phyloP scores from a whole-genome alignment of 2,113 vertebrate genomes.

The Martes martes region DNA sequence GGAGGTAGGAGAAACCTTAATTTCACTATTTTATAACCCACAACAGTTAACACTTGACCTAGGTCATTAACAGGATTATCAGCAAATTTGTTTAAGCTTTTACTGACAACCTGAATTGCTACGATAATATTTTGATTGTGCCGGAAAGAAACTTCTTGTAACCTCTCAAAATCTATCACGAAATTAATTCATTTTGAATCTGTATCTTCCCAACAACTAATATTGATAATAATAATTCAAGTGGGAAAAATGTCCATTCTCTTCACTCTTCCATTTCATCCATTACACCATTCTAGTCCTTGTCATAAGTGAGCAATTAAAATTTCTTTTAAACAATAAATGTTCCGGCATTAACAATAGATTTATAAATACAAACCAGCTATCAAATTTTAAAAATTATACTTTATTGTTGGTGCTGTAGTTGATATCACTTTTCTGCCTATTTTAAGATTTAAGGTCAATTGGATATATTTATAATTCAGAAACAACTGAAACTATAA shows the following conservation, averaged over 20 bases:
- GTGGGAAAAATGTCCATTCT: conserved; percentile 53
- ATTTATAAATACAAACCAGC: conserved; percentile 29
- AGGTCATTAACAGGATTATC: conserved; percentile 91
- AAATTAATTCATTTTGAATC: conserved; percentile 83
- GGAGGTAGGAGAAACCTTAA: conserved; percentile 85
- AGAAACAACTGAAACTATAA: conserved; percentile 37
- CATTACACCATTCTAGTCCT: conserved; percentile 42
- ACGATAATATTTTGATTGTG: conserved; percentile 88
- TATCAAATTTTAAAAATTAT: background rate
- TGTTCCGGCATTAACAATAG: conserved; percentile 47
- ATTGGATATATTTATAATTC: background rate
- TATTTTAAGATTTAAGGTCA: conserved; percentile 16
- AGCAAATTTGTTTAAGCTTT: conserved; percentile 91
- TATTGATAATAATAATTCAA: conserved; percentile 68
- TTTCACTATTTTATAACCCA: conserved; percentile 87
- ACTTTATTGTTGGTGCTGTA: background rate
- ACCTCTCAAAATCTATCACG: conserved; percentile 83
- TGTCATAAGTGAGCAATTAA: conserved; percentile 47
- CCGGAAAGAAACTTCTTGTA: conserved; percentile 84
- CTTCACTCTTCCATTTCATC: conserved; percentile 52
- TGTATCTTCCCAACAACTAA: conserved; percentile 72
- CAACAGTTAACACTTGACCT: conserved; percentile 91
- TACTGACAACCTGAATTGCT: conserved; percentile 90
- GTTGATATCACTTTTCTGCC: background rate
- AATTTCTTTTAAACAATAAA: conserved; percentile 43